A percentile compares a stretch with the other conserved stretches of the same genome.
phyloP scores from a whole-genome alignment of 2,888 invertebrate species.

The Crioceris asparagi region DNA sequence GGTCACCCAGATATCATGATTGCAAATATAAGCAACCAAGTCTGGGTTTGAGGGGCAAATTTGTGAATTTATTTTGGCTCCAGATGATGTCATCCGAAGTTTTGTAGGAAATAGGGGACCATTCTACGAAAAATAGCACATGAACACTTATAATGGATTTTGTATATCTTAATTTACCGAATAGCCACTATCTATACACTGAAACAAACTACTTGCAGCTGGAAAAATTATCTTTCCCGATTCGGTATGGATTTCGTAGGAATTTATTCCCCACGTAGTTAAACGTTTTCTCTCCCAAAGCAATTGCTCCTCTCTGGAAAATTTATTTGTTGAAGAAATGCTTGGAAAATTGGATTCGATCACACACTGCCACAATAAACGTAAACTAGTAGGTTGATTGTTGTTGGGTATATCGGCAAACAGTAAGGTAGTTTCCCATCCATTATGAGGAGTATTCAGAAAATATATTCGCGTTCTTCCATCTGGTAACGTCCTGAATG shows the following conservation, averaged over 20 bases:
- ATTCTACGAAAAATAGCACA: constrained; percentile 34
- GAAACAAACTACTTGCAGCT: constrained; percentile 78
- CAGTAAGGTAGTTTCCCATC: constrained; percentile 81
- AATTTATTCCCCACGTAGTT: constrained; percentile 88
- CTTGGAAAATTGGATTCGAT: constrained; percentile 67
- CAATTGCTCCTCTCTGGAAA: constrained; percentile 82
- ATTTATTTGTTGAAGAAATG: constrained; percentile 44
- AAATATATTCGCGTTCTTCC: constrained; percentile 82
- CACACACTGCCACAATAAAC: constrained; percentile 68
- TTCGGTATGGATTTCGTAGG: constrained; percentile 75
- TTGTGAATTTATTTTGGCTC: constrained; percentile 68
- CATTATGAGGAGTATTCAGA: constrained; percentile 75
- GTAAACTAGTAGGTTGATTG: constrained; percentile 42
- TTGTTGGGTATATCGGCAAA: constrained; percentile 71
- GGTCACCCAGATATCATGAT: constrained; percentile 86
- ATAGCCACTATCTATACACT: constrained; percentile 66
- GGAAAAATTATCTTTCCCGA: constrained; percentile 86
- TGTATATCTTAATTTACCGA: too few relatives aligned
- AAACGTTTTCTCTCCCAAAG: constrained; percentile 85
- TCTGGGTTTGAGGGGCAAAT: constrained; percentile 72
- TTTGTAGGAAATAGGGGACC: constrained; percentile 59
- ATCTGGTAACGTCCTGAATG: constrained; percentile 67
- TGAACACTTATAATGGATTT: not conserved
- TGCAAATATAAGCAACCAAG: constrained; percentile 81
- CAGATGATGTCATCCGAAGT: constrained; percentile 50